These are phyloP conservation scores for Macrotus californicus DNA, from an alignment of 2,113 vertebrate genomes.

Conservation along the genomic window DNA sequence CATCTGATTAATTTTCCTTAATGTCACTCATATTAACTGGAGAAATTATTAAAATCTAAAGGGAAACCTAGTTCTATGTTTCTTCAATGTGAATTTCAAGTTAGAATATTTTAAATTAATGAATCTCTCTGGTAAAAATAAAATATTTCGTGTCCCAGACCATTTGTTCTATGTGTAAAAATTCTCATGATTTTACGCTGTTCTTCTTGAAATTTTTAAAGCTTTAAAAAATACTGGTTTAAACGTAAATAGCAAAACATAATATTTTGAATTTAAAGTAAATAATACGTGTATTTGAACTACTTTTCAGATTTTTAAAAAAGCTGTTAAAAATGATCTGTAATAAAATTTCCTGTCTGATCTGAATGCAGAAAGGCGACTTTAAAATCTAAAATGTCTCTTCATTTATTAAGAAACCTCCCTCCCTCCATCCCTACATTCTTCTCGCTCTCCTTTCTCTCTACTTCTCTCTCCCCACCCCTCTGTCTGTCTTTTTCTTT, in stretches of 20 bases:
- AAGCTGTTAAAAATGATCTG: neutral
- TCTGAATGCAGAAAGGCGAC: neutral
- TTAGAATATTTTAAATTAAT: neutral
- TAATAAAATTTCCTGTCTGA: neutral
- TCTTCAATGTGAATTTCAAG: neutral
- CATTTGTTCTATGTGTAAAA: neutral
- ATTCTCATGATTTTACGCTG: neutral
- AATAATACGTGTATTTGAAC: neutral
- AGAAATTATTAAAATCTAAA: neutral
- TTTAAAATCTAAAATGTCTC: neutral
- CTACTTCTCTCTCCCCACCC: rapidly evolving
- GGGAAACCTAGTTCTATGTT: neutral
- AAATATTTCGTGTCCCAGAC: neutral
- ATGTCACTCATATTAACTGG: neutral
- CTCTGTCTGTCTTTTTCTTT: neutral
- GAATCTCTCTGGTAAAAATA: neutral
- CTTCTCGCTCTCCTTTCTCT: neutral
- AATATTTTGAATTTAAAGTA: neutral
- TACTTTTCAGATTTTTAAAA: neutral
- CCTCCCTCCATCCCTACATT: neutral
- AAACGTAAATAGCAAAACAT: neutral
- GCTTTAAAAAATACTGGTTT: neutral
- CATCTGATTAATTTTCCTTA: neutral
- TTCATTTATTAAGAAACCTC: neutral
- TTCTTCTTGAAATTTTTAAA: neutral